These are phyloP conservation scores for Papilio protenor DNA, from an alignment of 2,888 invertebrate species.

Conservation along the genomic window DNA sequence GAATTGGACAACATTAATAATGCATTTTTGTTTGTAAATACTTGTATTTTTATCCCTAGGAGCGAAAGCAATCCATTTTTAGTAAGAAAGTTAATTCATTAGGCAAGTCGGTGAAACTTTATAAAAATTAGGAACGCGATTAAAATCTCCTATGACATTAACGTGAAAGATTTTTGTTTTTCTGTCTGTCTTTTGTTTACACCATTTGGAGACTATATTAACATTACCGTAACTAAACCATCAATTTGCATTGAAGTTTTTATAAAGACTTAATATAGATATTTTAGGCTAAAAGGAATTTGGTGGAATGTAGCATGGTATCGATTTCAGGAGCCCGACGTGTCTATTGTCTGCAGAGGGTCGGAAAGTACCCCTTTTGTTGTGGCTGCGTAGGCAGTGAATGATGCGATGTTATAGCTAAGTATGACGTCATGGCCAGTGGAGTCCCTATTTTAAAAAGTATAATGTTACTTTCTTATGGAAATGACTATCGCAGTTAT, in stretches of 20 bases:
- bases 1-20: constrained; percentile 2
- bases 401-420: constrained; percentile 7
- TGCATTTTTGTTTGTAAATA: background rate
- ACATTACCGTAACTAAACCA: background rate
- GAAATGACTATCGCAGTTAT: background rate
- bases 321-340: constrained; percentile 23
- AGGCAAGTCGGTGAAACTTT: background rate
- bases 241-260: background rate
- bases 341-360: constrained; percentile 24
- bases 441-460: background rate
- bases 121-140: background rate
- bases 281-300: background rate
- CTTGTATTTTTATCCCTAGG: background rate
- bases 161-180: too few species aligned
- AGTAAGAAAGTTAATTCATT: background rate
- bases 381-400: constrained; percentile 31
- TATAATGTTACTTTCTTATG: background rate
- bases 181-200: too few species aligned
- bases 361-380: constrained; percentile 27
- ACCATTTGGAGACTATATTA: background rate
- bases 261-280: background rate
- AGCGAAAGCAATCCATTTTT: background rate
- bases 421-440: background rate
- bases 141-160: background rate
- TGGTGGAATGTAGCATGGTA: background rate